Evolutionary conservation across 2,113 vertebrate genomes (phyloP).

Genomic region (Lepus europaeus): DNA sequence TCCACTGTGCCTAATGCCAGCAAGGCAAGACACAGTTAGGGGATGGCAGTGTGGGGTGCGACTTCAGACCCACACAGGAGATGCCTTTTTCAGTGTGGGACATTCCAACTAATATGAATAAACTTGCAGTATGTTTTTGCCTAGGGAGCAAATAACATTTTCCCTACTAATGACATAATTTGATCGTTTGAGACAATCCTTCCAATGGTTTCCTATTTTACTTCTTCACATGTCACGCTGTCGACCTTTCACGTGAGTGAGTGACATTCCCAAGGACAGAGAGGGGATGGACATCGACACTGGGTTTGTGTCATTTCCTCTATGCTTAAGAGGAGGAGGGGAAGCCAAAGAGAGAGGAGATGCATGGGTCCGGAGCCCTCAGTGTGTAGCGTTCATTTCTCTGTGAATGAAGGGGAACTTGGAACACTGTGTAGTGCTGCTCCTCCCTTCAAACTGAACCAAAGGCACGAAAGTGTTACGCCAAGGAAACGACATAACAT

Average conservation of each 20-base stretch:
- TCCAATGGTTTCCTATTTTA: conserved; percentile 35
- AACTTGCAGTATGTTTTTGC: conserved; percentile 23
- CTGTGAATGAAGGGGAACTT: neutral
- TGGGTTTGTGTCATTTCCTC: neutral
- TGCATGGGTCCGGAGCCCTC: neutral
- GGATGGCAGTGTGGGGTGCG: neutral
- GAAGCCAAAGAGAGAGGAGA: neutral
- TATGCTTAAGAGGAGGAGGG: neutral
- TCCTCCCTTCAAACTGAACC: neutral
- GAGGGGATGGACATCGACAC: neutral
- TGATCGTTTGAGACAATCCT: neutral
- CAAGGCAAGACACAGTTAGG: conserved; percentile 20
- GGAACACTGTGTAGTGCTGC: neutral
- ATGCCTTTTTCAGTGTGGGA: conserved; percentile 14
- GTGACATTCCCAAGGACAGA: neutral
- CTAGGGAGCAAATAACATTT: conserved; percentile 15
- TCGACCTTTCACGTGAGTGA: conserved; percentile 6
- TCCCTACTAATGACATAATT: conserved; percentile 38
- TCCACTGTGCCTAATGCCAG: neutral
- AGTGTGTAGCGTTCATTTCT: neutral
- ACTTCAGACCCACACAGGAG: conserved; percentile 5
- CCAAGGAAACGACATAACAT: neutral
- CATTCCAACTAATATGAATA: conserved; percentile 54
- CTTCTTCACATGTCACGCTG: neutral
- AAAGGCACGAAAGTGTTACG: neutral